These are phyloP conservation scores for Drosophila ogumai DNA, from an alignment of 1,140 invertebrate species.

Conservation along the genomic window DNA sequence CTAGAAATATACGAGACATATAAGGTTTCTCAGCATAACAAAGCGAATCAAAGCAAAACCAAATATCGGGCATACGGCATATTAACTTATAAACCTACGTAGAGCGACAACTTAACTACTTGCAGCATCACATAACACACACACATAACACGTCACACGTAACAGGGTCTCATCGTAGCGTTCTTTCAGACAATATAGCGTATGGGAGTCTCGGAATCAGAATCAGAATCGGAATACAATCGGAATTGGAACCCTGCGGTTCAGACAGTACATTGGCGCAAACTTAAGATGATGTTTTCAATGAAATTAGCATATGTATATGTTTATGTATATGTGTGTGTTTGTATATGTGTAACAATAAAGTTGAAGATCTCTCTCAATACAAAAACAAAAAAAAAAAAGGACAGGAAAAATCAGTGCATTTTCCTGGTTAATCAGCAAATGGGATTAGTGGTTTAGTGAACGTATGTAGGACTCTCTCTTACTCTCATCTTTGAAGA, in stretches of 20 bases:
- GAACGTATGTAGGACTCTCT: conserved; percentile 43
- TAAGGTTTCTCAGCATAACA: conserved; percentile 78
- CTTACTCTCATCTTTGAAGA: conserved; percentile 58
- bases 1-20: conserved; percentile 75
- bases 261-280: conserved; percentile 45
- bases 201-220: conserved; percentile 14
- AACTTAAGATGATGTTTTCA: conserved; percentile 48
- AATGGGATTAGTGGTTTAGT: conserved; percentile 26
- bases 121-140: conserved; percentile 52
- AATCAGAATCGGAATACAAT: conserved; percentile 12
- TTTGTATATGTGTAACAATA: conserved; percentile 73
- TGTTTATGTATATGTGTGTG: conserved; percentile 66
- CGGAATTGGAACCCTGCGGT: conserved; percentile 17
- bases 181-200: conserved; percentile 41
- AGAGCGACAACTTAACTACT: conserved; percentile 56
- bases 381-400: conserved; percentile 15
- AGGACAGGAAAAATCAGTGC: conserved; percentile 13
- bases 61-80: conserved; percentile 46
- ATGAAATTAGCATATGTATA: conserved; percentile 57
- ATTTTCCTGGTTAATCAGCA: conserved; percentile 38
- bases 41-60: conserved; percentile 46
- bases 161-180: conserved; percentile 34
- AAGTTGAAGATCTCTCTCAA: conserved; percentile 42
- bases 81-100: conserved; percentile 61
- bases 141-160: conserved; percentile 19